Base-by-base conservation (phyloP, 2,113 vertebrate genomes). In the Crotalus helleri region DNA sequence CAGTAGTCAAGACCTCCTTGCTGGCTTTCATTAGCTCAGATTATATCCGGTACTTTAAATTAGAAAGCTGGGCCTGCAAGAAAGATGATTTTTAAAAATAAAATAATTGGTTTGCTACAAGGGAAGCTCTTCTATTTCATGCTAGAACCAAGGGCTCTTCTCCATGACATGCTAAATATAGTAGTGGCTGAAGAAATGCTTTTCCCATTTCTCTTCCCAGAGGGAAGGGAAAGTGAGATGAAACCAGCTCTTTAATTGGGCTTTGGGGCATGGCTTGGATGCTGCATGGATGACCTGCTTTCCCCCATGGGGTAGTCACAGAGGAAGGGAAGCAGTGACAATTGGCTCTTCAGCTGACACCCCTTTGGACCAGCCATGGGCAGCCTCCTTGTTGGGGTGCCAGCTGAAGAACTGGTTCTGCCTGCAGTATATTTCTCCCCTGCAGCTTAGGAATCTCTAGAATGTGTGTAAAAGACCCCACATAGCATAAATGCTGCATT, bases 1-100 rank as follows among this genome's bases (percentile, higher is more conserved):
- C 97, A 96, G 97, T 94, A 96, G 97, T 95, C 97, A 97, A 96
- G 97, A 94, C 95, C 96, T 96, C 95, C 93, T 96, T 46, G 95
- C 98, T 98, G 98, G 96, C 96, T 98, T 98, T 98, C 97, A 98
- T 98, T 98, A 98, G 96, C 95, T 91, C 58, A 95, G 97, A 96
- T 96, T 95, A 97, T 3, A 95, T 97, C 97, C 97, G 97, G 97
- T 95, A 95, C 91, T 1, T 97, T 96, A 94, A 97, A 96, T 97
- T 96, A 92, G 88, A 95, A 91, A 69, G 92, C 5, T 54, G 57
- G 86, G 49, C 86, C 86, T 69, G 89, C 49, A 69, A 93, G 85
- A 87, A 89, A 90, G 90, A 85, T 85, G 54, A 12, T 81, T 81
- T 86, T 59, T 49, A 23, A 90, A 93, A 91, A 0, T 0, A 57